Evolutionary conservation across 2,888 invertebrate species (phyloP).

Genomic region (Drosophila subsilvestris): DNA sequence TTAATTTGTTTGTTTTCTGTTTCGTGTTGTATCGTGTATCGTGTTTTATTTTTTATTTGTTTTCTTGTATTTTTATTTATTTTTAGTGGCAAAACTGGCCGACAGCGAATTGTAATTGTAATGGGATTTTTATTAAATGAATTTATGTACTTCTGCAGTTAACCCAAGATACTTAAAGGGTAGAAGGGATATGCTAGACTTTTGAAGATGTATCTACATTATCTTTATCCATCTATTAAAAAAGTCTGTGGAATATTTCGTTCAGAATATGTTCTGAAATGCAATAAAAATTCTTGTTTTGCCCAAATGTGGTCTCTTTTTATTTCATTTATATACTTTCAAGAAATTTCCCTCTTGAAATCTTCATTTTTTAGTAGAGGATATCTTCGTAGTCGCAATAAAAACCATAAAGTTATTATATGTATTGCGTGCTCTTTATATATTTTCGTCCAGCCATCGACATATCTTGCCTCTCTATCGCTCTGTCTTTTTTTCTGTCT

Average conservation of each 20-base stretch:
- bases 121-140: slow-evolving; percentile 38
- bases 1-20: slow-evolving; percentile 60
- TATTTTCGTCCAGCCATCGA: slow-evolving; percentile 34
- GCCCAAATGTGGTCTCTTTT: too few relatives aligned
- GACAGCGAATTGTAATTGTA: slow-evolving; percentile 17
- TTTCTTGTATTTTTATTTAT: slow-evolving; percentile 21
- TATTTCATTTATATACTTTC: too few relatives aligned
- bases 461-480: slow-evolving; percentile 25
- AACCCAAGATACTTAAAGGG: neutral
- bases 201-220: neutral
- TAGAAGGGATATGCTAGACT: neutral
- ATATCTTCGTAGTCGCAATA: neutral
- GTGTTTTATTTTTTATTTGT: neutral
- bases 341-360: slow-evolving; percentile 9
- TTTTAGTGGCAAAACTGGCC: slow-evolving; percentile 16
- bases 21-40: slow-evolving; percentile 5
- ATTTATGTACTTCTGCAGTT: slow-evolving; percentile 19
- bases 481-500: slow-evolving; percentile 22
- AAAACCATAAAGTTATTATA: slow-evolving; percentile 8
- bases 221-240: too few relatives aligned
- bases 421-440: slow-evolving; percentile 17
- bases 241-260: too few relatives aligned
- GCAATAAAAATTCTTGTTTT: too few relatives aligned
- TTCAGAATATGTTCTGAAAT: too few relatives aligned
- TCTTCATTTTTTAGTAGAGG: neutral